Evolutionary conservation across 2,888 invertebrate species (phyloP), one percentile per base, ranked within the genome.

Genomic region (Bembecia ichneumoniformis): DNA sequence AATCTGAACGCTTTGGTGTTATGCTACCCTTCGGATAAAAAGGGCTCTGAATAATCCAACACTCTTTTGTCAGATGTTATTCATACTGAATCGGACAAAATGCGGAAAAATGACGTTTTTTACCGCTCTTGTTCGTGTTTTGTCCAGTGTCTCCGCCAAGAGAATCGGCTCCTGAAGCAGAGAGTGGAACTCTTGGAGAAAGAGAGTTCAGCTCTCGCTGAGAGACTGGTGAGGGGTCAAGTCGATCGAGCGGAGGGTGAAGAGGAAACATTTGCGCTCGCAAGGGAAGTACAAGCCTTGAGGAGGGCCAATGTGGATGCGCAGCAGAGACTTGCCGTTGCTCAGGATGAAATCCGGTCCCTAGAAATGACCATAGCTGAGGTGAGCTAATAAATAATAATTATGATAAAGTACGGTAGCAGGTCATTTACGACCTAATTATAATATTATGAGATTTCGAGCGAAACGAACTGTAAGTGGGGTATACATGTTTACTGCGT

Each of bases 231-330:
- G 10, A 90, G 94, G 16, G 97, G 96, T 2, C 99, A 99, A 82
- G 96, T 98, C 43, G 96, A 96, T 52, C 89, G 96, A 3, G 98
- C 98, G 0, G 97, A 97, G 74, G 97, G 98, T 53, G 97, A 97
- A 58, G 98, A 98, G 82, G 96, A 95, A 5, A 91, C 93, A 0
- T 93, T 93, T 64, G 92, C 92, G 2, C 89, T 94, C 2, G 94
- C 94, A 69, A 90, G 98, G 47, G 98, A 99, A 75, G 89, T 99
- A 56, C 94, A 96, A 61, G 94, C 94, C 3, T 83, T 97, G 49
- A 88, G 96, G 47, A 93, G 97, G 58, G 94, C 95, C 16, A 94
- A 97, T 74, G 84, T 95, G 50, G 97, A 97, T 71, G 93, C 96
- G 1, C 94, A 94, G 56, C 95, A 96, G 71, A 93, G 96, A 62